A percentile compares a stretch with the other conserved stretches of the same genome.
These are phyloP conservation scores for Apodemia mormo DNA, from an alignment of 2,888 invertebrate genomes.

Conservation along the genomic window DNA sequence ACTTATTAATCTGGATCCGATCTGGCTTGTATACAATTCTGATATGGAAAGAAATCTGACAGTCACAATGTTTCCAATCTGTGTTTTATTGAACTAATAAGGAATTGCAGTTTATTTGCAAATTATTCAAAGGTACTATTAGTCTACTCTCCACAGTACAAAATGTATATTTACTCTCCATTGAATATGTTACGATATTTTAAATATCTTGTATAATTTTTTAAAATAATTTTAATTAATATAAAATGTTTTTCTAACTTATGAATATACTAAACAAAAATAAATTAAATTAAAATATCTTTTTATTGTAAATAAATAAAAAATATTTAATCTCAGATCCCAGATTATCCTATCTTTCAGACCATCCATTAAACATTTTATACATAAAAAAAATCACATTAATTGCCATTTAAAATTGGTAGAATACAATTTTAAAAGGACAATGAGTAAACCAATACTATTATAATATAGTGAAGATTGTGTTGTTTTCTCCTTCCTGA, in stretches of 20 bases:
- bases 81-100: constrained; percentile 9
- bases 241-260: background rate
- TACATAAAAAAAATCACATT: too few species aligned
- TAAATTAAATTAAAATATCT: background rate
- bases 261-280: background rate
- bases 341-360: too few species aligned
- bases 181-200: constrained; percentile 6
- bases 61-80: background rate
- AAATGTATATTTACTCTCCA: constrained; percentile 11
- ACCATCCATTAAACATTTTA: too few species aligned
- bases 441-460: too few species aligned
- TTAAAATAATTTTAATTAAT: background rate
- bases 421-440: too few species aligned
- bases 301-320: constrained; percentile 8
- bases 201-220: constrained; percentile 6
- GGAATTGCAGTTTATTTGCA: constrained; percentile 14
- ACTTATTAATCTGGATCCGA: background rate
- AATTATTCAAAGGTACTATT: background rate
- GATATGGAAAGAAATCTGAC: background rate
- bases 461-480: too few species aligned
- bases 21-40: background rate
- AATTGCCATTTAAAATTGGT: too few species aligned
- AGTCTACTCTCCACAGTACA: constrained; percentile 8
- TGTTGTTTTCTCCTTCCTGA: too few species aligned
- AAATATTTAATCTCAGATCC: too few species aligned